These are phyloP conservation scores for Incurvaria masculella DNA, from an alignment of 2,888 invertebrate species.

Conservation along the genomic window DNA sequence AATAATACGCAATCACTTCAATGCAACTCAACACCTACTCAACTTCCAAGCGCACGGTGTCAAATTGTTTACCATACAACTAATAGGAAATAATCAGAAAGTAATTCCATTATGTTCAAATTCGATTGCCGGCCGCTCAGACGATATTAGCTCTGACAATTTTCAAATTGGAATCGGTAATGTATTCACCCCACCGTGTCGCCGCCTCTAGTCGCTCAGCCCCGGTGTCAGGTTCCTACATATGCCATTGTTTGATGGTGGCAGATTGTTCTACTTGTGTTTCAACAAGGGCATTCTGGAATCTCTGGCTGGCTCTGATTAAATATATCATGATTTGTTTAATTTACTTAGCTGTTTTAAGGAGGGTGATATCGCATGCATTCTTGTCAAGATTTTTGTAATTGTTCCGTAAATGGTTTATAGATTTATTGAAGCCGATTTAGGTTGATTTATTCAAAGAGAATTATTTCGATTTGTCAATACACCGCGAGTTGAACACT, in stretches of 20 bases:
- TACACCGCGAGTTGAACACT: no score
- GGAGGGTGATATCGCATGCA: no score
- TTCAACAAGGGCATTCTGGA: not conserved
- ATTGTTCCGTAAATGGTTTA: no score
- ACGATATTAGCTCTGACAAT: conserved; percentile 47
- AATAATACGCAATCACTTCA: no score
- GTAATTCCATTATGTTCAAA: conserved; percentile 37
- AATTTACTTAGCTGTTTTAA: no score
- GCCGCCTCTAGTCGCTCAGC: conserved; percentile 4
- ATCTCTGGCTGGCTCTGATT: not conserved
- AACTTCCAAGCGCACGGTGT: conserved; percentile 9
- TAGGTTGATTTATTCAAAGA: no score
- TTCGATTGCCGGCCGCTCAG: conserved; percentile 38
- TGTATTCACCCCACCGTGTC: conserved; percentile 37
- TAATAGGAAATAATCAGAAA: conserved; percentile 46
- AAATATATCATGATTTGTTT: not conserved
- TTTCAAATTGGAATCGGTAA: conserved; percentile 47
- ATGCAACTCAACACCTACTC: conserved; percentile 11
- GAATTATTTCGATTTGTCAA: no score
- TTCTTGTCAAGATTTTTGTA: no score
- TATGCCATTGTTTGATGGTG: conserved; percentile 30
- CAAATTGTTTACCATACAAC: conserved; percentile 36
- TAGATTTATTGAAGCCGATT: no score
- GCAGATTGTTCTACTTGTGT: conserved; percentile 23
- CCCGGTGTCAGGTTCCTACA: conserved; percentile 24